Evolutionary conservation across 2,797 vertebrate species (phyloP).

Genomic region (Falco columbarius): DNA sequence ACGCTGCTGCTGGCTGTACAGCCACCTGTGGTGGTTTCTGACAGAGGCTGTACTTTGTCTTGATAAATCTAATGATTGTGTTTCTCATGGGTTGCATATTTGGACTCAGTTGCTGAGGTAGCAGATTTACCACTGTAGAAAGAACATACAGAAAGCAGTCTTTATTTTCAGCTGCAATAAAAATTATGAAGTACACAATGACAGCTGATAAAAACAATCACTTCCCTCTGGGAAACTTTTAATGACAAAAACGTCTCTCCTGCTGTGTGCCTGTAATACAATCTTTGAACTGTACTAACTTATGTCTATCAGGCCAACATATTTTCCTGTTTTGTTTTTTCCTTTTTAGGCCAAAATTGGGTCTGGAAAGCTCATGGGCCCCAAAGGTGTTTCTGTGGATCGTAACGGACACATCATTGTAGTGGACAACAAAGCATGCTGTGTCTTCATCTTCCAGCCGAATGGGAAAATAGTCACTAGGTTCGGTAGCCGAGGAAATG

Average conservation of each 20-base stretch:
- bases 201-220: neutral
- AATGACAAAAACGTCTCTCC: neutral
- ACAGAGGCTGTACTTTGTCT: neutral
- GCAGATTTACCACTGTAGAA: neutral
- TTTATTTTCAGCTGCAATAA: neutral
- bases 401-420: slow-evolving; percentile 96
- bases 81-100: neutral
- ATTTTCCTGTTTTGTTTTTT: neutral
- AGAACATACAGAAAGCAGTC: neutral
- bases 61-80: neutral
- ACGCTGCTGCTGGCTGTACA: neutral
- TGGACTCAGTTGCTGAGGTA: neutral
- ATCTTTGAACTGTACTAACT: neutral
- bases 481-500: slow-evolving; percentile 95
- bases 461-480: slow-evolving; percentile 97
- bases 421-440: slow-evolving; percentile 98
- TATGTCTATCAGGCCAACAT: neutral
- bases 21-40: neutral
- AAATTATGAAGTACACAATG: neutral
- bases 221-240: neutral
- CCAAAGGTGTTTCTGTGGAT: slow-evolving; percentile 96
- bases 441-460: slow-evolving; percentile 96
- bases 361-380: slow-evolving; percentile 97
- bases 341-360: slow-evolving; percentile 90
- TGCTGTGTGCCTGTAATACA: neutral